Base-by-base conservation (phyloP, 2,797 vertebrate species). In the Telmatherina bonti region DNA sequence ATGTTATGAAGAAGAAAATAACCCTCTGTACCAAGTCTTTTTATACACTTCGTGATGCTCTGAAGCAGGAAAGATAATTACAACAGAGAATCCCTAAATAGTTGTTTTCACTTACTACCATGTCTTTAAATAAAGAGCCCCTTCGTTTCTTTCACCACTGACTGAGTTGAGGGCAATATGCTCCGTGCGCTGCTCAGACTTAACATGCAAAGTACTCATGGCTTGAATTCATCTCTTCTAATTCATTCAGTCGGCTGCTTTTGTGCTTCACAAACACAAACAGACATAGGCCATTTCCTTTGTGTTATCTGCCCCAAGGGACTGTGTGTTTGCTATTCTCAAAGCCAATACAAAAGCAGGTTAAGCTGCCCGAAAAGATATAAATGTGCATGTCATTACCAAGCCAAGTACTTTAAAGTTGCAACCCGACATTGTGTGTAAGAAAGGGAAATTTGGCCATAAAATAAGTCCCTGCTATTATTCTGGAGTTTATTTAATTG, bases 201-300 rank as follows among this genome's bases (percentile, higher is more conserved):
- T 18, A 69, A 61, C 59, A 59, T 27, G 60, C 61, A 45, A 47
- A 41, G 26, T 31, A 58, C 65, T 45, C 70, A 1, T 26, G 64
- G 59, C 45, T 41, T 26, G 1, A 78, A 68, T 70, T 57, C 64
- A 43, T 60, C 64, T 36, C 45, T 66, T 20, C 47, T 57, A 45
- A 59, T 55, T 81, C 72, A 70, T 72, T 74, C 76, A 49, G 56
- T 60, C 4, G 18, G 36, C 55, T 62, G 59, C 79, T 31, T 68
- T 53, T 71, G 68, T 62, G 60, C 75, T 67, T 71, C 61, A 35
- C 60, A 62, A 76, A 72, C 70, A 70, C 49, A 63, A 63, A 64
- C 70, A 72, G 74, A 75, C 79, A 82, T 68, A 71, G 59, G 69
- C 74, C 70, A 62, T 73, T 90, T 78, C 72, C 73, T 67, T 53